Base-by-base conservation (phyloP, 64 coral and sea anemone species). In the Pocillopora verrucosa region DNA sequence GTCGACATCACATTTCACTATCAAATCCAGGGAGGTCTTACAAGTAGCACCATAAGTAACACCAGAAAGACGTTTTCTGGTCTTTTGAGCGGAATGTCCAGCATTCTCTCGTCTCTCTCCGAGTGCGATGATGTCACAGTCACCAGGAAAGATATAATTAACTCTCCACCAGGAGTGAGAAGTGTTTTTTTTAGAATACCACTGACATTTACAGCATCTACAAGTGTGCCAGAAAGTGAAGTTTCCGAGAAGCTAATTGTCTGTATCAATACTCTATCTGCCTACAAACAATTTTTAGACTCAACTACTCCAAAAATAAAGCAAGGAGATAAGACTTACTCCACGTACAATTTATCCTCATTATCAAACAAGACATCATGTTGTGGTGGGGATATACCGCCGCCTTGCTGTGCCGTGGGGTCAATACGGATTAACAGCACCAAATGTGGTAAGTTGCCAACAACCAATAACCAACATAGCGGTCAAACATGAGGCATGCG, bases 371-470 rank as follows among this genome's bases (percentile, higher is more conserved):
- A 65, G 30, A 17, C 58, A 63, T 88, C 86, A 13, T 76, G 72
- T 16, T 88, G 86, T 30, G 86, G 72, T 62, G 61, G 73, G 25
- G 51, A 37, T 36, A 65, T 88, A 88, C 86, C 72, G 72, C 86
- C 57, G 57, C 86, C 86, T 25, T 88, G 86, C 60, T 88, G 86
- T 88, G 72, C 72, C 19, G 61, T 19, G 72, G 86, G 73, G 72
- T 75, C 86, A 76, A 25, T 62, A 16, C 64, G 36, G 56, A 73
- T 88, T 16, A 62, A 35, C 72, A 75, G 58, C 24, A 51, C 58
- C 16, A 76, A 38, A 77, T 88, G 86, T 19, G 86, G 86, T 88
- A 76, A 78, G 86, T 1, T 16, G 30, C 16, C 26, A 58, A 16
- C 36, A 6, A 45, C 41, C 41, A 3, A 2, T 45, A 45, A 45